phyloP scores from a whole-genome alignment of 2,888 invertebrate species.

The Leptinotarsa juncta region DNA sequence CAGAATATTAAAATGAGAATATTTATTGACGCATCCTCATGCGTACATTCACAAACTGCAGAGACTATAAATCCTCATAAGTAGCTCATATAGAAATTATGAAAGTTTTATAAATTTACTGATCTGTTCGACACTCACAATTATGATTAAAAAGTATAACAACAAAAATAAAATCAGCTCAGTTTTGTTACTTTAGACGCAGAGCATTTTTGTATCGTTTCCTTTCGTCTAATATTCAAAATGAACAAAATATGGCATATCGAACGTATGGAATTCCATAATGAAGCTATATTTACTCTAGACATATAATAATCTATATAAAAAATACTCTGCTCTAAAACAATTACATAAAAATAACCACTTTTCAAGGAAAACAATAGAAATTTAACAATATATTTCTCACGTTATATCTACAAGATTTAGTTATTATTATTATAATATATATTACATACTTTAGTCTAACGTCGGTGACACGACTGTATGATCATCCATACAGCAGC shows the following conservation, averaged over 20 bases:
- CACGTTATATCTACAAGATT: slow-evolving; percentile 63
- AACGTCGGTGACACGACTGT: slow-evolving; percentile 58
- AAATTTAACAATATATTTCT: slow-evolving; percentile 65
- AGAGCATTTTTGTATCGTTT: slow-evolving; percentile 48
- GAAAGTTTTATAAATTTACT: slow-evolving; percentile 58
- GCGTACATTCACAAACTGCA: slow-evolving; percentile 60
- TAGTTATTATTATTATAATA: slow-evolving; percentile 55
- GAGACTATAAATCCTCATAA: slow-evolving; percentile 57
- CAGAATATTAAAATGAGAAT: slow-evolving; percentile 58
- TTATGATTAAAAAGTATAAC: slow-evolving; percentile 52
- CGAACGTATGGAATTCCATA: slow-evolving; percentile 31
- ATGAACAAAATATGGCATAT: slow-evolving; percentile 44
- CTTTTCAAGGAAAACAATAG: slow-evolving; percentile 55
- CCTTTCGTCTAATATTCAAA: slow-evolving; percentile 40
- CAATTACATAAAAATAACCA: slow-evolving; percentile 51
- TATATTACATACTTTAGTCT: slow-evolving; percentile 60
- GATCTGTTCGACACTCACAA: slow-evolving; percentile 56
- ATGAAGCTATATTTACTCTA: slow-evolving; percentile 37
- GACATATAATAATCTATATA: slow-evolving; percentile 39
- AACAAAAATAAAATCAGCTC: slow-evolving; percentile 53
- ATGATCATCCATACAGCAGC: slow-evolving; percentile 54
- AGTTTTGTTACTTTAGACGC: slow-evolving; percentile 50
- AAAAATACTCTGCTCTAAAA: slow-evolving; percentile 50
- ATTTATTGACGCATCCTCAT: slow-evolving; percentile 59
- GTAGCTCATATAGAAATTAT: slow-evolving; percentile 59